Evolutionary conservation across 2,113 vertebrate species (phyloP), one percentile per base, ranked within the genome.

Genomic region (Channa maculata): DNA sequence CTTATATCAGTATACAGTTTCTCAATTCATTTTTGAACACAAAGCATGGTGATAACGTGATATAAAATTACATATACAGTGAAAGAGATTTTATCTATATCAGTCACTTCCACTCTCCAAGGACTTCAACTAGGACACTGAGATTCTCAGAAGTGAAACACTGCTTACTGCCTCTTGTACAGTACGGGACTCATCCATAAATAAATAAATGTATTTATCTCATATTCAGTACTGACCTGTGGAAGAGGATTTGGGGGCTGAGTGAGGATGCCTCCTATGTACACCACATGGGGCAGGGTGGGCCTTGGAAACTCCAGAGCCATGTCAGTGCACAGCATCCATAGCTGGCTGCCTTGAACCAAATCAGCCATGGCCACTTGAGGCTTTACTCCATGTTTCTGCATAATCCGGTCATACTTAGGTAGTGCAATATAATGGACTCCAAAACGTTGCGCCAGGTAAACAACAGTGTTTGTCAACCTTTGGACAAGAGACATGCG

Each of bases 281-380:
- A 99, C 8, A 99, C 98, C 58, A 99, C 98, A 2, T 99, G 97
- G 50, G 98, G 98, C 71, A 99, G 91, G 0, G 98, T 99, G 15
- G 98, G 98, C 75, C 98, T 94, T 0, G 98, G 98, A 75, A 99
- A 99, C 90, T 99, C 98, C 86, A 99, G 93, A 0, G 98, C 98
- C 90, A 98, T 73, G 63, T 99, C 98, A 1, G 98, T 99, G 81
- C 97, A 99, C 12, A 99, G 95, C 98, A 99, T 98, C 98, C 98
- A 99, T 49, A 99, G 93, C 65, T 95, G 96, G 87, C 97, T 96
- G 64, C 96, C 96, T 41, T 98, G 97, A 48, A 99, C 96, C 90
- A 99, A 90, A 62, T 98, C 96, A 1, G 95, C 94, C 97, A 99
- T 98, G 79, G 97, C 96, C 55, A 93, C 94, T 49, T 93, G 91